Conservation (phyloP, 2,113 vertebrate genomes). For the Choloepus hoffmanni region DNA sequence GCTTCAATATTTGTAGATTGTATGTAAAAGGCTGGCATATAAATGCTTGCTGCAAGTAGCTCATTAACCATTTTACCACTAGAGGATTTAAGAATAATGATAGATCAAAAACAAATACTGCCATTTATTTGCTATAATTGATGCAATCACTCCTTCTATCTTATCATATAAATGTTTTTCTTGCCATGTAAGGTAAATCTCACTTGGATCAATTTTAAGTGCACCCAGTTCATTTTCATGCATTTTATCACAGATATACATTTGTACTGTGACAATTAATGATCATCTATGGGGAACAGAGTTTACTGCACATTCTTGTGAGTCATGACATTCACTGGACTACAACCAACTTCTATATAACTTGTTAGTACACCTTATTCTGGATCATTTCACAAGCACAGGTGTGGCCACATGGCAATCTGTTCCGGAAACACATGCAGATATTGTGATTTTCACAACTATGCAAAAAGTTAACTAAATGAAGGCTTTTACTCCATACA, state of each 20-base stretch:
- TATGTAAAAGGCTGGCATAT: neutral
- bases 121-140: constrained; percentile 21
- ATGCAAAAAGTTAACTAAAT: neutral
- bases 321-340: neutral
- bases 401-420: neutral
- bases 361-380: neutral
- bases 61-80: constrained; percentile 15
- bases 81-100: neutral
- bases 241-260: neutral
- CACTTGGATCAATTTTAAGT: neutral
- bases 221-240: neutral
- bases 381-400: neutral
- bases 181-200: neutral
- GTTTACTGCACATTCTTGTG: neutral
- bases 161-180: constrained; percentile 14
- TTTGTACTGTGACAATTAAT: neutral
- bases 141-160: neutral
- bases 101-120: neutral
- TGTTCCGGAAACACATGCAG: neutral
- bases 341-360: neutral
- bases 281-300: neutral
- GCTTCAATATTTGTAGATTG: neutral
- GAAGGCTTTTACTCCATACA: neutral
- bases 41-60: neutral
- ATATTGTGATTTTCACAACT: constrained; percentile 4